Conservation (phyloP, 2,888 invertebrate species). For the Drosophila mercatorum region DNA sequence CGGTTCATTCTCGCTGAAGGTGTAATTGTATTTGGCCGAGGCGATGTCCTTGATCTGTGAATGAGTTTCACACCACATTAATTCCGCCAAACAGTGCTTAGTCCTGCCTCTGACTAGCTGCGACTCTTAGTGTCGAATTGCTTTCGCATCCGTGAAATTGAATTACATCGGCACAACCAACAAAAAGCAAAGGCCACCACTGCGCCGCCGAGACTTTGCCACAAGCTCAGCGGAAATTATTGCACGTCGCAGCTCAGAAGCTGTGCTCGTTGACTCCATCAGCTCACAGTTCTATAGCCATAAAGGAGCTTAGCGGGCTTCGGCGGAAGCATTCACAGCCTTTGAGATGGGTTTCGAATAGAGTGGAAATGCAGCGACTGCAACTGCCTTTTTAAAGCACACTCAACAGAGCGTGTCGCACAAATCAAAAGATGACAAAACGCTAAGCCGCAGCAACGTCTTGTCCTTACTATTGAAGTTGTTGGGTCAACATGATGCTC, state of each 20-base stretch:
- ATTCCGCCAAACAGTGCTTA: slow-evolving; percentile 3
- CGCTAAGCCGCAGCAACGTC: slow-evolving; percentile 11
- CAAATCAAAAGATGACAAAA: slow-evolving; percentile 24
- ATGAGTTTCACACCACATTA: slow-evolving; percentile 16
- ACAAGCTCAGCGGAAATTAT: slow-evolving; percentile 56
- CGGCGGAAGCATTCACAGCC: slow-evolving; percentile 5
- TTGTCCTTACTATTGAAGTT: background rate
- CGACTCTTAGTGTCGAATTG: slow-evolving; percentile 46
- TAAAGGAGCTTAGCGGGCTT: slow-evolving; percentile 4
- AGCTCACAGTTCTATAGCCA: background rate
- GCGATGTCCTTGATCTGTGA: slow-evolving; percentile 89
- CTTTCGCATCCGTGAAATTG: slow-evolving; percentile 57
- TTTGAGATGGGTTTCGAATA: slow-evolving; percentile 4
- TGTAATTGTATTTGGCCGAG: slow-evolving; percentile 89
- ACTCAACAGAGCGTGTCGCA: slow-evolving; percentile 11
- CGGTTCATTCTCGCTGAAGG: slow-evolving; percentile 90
- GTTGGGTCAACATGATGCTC: background rate
- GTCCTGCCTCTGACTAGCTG: slow-evolving; percentile 3
- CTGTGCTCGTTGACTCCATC: slow-evolving; percentile 13
- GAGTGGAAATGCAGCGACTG: background rate
- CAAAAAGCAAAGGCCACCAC: slow-evolving; percentile 17
- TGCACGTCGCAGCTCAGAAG: slow-evolving; percentile 35
- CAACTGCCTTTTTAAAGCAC: slow-evolving; percentile 6
- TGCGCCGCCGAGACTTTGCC: slow-evolving; percentile 23
- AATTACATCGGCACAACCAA: slow-evolving; percentile 46